Evolutionary conservation across 23 tunicate genomes (phyloP).

Genomic region (Diplosoma virens): DNA sequence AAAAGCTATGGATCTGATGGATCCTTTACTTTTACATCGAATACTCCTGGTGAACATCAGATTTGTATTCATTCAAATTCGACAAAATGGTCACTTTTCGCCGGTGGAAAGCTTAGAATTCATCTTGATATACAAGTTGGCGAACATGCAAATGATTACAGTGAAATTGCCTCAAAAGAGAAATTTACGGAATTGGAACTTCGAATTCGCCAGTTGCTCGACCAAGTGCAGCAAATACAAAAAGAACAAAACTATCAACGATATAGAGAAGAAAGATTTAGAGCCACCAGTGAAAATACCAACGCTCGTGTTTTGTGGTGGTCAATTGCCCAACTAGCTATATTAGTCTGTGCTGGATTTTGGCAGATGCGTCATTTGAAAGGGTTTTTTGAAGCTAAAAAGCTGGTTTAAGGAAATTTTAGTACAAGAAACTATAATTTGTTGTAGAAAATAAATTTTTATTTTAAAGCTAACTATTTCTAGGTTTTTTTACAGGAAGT

Average conservation of each 20-base stretch:
- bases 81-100: conserved; percentile 63
- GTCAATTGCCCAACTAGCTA: conserved; percentile 59
- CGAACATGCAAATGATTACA: conserved; percentile 54
- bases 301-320: conserved; percentile 52
- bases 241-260: conserved; percentile 70
- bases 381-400: conserved; percentile 97
- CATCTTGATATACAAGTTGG: conserved; percentile 42
- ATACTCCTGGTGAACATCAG: conserved; percentile 47
- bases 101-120: conserved; percentile 42
- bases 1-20: conserved; percentile 52
- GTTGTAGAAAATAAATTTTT: too few relatives aligned
- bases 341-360: conserved; percentile 75
- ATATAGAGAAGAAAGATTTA: conserved; percentile 39
- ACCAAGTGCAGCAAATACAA: conserved; percentile 60
- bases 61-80: conserved; percentile 68
- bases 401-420: conserved; percentile 72
- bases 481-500: too few relatives aligned
- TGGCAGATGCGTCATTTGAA: conserved; percentile 99
- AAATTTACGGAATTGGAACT: conserved; percentile 49
- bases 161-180: conserved; percentile 48
- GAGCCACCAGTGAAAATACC: conserved; percentile 35
- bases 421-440: too few relatives aligned
- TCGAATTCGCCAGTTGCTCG: conserved; percentile 49
- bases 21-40: conserved; percentile 27
- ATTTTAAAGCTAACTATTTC: too few relatives aligned